A percentile compares a stretch with the other conserved stretches of the same genome.
phyloP scores from a whole-genome alignment of 2,113 vertebrate species.

The Theristicus caerulescens region DNA sequence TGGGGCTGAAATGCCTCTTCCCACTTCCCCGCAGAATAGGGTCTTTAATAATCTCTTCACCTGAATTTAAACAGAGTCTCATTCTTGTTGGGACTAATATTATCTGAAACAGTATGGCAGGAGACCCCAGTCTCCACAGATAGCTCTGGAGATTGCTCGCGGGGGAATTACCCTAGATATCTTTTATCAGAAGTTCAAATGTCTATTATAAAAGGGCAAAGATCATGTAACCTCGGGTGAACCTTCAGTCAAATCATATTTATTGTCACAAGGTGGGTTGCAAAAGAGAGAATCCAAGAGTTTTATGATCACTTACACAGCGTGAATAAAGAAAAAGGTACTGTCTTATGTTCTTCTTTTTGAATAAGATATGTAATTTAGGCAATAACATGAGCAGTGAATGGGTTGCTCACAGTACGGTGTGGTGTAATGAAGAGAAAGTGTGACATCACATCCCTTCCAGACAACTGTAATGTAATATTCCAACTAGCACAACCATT shows the following conservation, averaged over 20 bases:
- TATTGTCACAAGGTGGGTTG: neutral
- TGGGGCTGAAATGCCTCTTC: neutral
- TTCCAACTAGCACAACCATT: neutral
- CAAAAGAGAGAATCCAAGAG: neutral
- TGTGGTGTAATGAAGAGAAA: neutral
- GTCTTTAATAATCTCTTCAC: neutral
- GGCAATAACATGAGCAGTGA: neutral
- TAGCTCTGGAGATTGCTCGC: neutral
- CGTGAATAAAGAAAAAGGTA: neutral
- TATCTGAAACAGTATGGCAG: neutral
- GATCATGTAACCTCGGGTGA: neutral
- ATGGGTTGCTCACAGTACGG: neutral
- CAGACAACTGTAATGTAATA: neutral
- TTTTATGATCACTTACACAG: neutral
- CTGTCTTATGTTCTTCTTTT: neutral
- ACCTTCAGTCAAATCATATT: neutral
- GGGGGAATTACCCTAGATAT: neutral
- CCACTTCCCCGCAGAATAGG: neutral
- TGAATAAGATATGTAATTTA: neutral
- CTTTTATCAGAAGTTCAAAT: neutral
- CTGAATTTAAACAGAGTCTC: neutral
- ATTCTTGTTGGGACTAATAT: neutral
- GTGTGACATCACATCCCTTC: neutral
- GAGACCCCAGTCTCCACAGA: neutral
- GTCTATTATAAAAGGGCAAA: neutral